Evolutionary conservation across 2,888 invertebrate species (phyloP).

Genomic region (Pardosa pseudoannulata): DNA sequence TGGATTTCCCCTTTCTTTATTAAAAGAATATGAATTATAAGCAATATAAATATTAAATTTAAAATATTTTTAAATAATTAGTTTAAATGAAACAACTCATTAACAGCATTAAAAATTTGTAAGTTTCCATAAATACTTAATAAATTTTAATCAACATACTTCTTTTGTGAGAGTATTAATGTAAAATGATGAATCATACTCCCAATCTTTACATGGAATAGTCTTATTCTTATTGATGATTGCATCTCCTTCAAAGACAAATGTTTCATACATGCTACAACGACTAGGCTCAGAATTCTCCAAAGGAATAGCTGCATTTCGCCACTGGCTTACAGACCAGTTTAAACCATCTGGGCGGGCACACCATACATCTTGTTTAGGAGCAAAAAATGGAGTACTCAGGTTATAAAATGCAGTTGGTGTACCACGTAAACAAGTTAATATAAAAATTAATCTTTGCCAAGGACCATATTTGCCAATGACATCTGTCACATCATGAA

Average conservation of each 20-base stretch:
- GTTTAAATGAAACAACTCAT: too few species aligned
- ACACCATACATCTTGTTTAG: conserved; percentile 63
- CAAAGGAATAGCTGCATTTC: conserved; percentile 47
- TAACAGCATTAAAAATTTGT: too few species aligned
- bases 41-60: too few species aligned
- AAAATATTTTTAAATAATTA: too few species aligned
- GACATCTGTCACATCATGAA: conserved; percentile 56
- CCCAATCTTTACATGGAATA: conserved; percentile 51
- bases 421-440: conserved; percentile 53
- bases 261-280: conserved; percentile 53
- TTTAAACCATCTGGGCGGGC: conserved; percentile 40
- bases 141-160: conserved; percentile 36
- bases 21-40: too few species aligned
- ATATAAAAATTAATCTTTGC: conserved; percentile 66
- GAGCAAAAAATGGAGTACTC: conserved; percentile 69
- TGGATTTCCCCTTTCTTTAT: too few species aligned
- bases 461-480: conserved; percentile 67
- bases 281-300: conserved; percentile 44
- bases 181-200: conserved; percentile 65
- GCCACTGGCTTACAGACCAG: conserved; percentile 46
- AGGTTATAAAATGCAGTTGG: conserved; percentile 68
- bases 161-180: conserved; percentile 53
- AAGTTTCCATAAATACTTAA: too few species aligned
- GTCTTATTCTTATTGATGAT: conserved; percentile 55
- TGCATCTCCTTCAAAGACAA: conserved; percentile 22